Evolutionary conservation across 2,888 invertebrate genomes (phyloP).

Genomic region (Lamellibrachia satsuma): DNA sequence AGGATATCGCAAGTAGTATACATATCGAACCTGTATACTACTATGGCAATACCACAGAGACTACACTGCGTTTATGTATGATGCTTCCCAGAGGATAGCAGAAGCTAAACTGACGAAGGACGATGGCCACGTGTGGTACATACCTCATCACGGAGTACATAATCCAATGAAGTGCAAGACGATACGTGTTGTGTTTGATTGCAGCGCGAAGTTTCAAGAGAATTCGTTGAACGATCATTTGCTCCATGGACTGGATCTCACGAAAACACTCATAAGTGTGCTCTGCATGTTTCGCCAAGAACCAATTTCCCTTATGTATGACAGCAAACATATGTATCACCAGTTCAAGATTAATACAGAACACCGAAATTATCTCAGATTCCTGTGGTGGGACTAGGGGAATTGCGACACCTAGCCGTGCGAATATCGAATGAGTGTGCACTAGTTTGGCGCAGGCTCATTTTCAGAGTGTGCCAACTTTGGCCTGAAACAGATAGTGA

Average conservation of each 20-base stretch:
- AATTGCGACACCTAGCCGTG: background rate
- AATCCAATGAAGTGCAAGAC: background rate
- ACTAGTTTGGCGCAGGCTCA: conserved; percentile 33
- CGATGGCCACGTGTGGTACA: background rate
- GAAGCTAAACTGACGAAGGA: background rate
- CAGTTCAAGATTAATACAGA: background rate
- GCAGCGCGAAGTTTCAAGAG: background rate
- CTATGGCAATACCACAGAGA: background rate
- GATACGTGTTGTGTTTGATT: background rate
- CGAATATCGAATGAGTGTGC: conserved; percentile 32
- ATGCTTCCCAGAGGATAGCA: background rate
- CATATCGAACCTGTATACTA: no score
- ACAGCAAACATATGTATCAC: background rate
- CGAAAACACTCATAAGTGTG: background rate
- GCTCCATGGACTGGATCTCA: background rate
- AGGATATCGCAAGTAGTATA: background rate
- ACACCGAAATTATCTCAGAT: background rate
- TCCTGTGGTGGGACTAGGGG: background rate
- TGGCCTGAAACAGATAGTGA: conserved; percentile 1
- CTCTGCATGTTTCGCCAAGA: background rate
- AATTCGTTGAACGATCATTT: background rate
- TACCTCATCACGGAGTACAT: background rate
- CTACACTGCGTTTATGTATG: conserved; percentile 19
- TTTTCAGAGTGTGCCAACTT: conserved; percentile 32
- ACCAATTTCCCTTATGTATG: background rate